Conservation (phyloP, 1,140 invertebrate genomes). For the Cotesia chilonis region DNA sequence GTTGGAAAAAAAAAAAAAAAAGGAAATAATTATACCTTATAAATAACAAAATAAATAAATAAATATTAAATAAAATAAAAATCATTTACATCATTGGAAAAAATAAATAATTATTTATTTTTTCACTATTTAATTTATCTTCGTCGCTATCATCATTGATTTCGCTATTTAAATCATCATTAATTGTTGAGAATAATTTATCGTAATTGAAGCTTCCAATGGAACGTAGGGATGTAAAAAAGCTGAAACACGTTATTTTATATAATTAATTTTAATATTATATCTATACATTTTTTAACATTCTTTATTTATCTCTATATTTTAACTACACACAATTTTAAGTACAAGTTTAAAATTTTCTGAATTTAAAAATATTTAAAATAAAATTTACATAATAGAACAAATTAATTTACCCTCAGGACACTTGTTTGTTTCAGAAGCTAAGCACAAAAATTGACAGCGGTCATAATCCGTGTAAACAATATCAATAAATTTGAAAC, state of each 20-base stretch:
- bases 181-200: slow-evolving; percentile 8
- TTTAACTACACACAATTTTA: slow-evolving; percentile 25
- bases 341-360: slow-evolving; percentile 36
- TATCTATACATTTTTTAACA: not conserved
- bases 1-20: slow-evolving; percentile 13
- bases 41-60: slow-evolving; percentile 43
- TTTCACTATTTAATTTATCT: slow-evolving; percentile 9
- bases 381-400: slow-evolving; percentile 47
- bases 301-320: slow-evolving; percentile 39
- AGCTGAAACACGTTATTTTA: slow-evolving; percentile 61
- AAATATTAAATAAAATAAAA: slow-evolving; percentile 14
- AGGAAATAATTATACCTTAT: slow-evolving; percentile 25
- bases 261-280: slow-evolving; percentile 34
- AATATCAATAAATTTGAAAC: slow-evolving; percentile 56
- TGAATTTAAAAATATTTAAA: not conserved
- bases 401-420: slow-evolving; percentile 43
- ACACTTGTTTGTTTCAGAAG: slow-evolving; percentile 41
- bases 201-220: slow-evolving; percentile 46
- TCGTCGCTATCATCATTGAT: not conserved
- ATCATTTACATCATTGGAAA: slow-evolving; percentile 26
- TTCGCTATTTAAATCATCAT: not conserved
- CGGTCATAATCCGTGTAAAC: slow-evolving; percentile 46
- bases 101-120: slow-evolving; percentile 27
- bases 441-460: slow-evolving; percentile 55
- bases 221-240: slow-evolving; percentile 58